Base-by-base conservation (phyloP, 1,140 invertebrate genomes). In the Chironomus striatipennis region DNA sequence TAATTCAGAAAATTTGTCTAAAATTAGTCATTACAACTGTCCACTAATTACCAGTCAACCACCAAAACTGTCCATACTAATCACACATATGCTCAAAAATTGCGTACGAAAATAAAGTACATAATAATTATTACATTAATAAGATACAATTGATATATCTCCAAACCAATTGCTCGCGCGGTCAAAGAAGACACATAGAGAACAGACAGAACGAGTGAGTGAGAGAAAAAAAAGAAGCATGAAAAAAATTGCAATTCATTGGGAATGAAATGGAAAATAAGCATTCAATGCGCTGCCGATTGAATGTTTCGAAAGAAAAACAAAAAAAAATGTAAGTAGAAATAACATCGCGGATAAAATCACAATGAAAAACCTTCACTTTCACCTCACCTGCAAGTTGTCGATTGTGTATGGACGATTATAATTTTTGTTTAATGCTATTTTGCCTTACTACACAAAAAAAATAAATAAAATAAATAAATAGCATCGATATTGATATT, bases 321-420 rank as follows among this genome's bases (percentile, higher is more conserved):
- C n/a, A n/a, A n/a, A 57, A 57, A 57, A 34, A 34, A 34, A 34
- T 34, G 24, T 34, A 34, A 34, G 24, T 34, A 34, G 20, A 70
- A 70, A 70, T 17, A 70, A 70, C 65, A 70, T 70, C 65, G 20
- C 17, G 65, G 65, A 70, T 70, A 70, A 70, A 70, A 70, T 70
- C 65, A 70, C 65, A 70, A 70, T 70, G 47, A 70, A 70, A 70
- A 70, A 70, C 65, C 65, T 70, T 70, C 65, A 70, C 65, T 70
- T 70, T 70, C 65, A 70, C 65, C 65, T 70, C 65, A 70, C 65
- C 65, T 70, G 65, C 65, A 70, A 70, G 17, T 20, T 70, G 65
- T 70, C 17, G 20, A 70, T 70, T 70, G 20, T 20, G 65, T 70
- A 70, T 70, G 17, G 17, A 18, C 65, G 65, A 70, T 70, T 70